A percentile compares a stretch with the other conserved stretches of the same genome.
phyloP scores from a whole-genome alignment of 2,113 vertebrate species.

The Suricata suricatta region DNA sequence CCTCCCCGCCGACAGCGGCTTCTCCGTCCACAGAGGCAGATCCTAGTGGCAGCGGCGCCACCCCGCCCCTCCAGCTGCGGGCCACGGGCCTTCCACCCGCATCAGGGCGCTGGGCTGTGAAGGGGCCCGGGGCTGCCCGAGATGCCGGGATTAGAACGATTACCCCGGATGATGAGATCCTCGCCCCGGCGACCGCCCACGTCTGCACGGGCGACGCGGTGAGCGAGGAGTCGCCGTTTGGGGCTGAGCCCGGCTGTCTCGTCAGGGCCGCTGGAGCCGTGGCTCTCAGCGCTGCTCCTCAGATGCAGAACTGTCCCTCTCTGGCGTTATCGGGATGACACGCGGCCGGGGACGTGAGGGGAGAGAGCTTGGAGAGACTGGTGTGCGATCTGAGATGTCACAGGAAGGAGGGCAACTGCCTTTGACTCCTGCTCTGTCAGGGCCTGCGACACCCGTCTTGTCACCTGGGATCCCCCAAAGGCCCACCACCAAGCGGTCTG shows the following conservation, averaged over 20 bases:
- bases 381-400: conserved; percentile 66
- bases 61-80: background rate
- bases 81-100: conserved; percentile 22
- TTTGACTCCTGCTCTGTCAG: background rate
- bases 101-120: conserved; percentile 46
- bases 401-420: conserved; percentile 56
- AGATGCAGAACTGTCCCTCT: conserved; percentile 75
- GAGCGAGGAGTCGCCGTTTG: conserved; percentile 17
- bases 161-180: conserved; percentile 63
- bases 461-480: background rate
- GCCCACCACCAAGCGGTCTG: background rate
- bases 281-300: conserved; percentile 71
- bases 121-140: conserved; percentile 46
- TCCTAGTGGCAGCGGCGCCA: background rate
- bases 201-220: conserved; percentile 42
- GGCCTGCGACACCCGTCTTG: background rate
- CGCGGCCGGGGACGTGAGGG: conserved; percentile 32
- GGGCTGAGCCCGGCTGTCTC: conserved; percentile 45
- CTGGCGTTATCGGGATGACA: conserved; percentile 80
- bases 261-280: conserved; percentile 64
- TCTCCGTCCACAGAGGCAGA: background rate
- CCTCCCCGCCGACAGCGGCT: background rate
- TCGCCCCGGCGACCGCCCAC: conserved; percentile 63
- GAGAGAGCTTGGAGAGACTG: conserved; percentile 69
- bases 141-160: conserved; percentile 79